phyloP scores from a whole-genome alignment of 1,140 invertebrate genomes.

The Drosophila ficusphila region DNA sequence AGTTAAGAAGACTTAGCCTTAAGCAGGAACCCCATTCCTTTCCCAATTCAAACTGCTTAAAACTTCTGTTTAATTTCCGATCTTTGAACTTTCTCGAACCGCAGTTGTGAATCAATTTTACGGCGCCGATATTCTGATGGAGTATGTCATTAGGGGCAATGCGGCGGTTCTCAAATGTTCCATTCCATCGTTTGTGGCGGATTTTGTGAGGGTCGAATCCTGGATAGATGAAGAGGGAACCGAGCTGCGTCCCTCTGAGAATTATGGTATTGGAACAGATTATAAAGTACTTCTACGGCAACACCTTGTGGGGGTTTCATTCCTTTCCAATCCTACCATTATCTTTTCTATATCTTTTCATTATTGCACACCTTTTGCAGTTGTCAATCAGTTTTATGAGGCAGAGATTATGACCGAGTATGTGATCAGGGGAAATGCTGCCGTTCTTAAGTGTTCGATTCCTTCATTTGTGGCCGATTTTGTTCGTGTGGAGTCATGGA shows the following conservation, averaged over 20 bases:
- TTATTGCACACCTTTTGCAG: constrained; percentile 85
- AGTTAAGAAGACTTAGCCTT: constrained; percentile 13
- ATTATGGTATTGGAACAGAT: constrained; percentile 84
- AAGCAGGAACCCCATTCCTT: constrained; percentile 38
- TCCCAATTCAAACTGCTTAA: not conserved
- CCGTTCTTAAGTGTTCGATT: constrained; percentile 91
- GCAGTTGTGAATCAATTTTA: constrained; percentile 92
- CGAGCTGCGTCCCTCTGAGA: constrained; percentile 83
- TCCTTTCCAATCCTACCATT: constrained; percentile 11
- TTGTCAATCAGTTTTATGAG: constrained; percentile 92
- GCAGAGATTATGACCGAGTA: constrained; percentile 91
- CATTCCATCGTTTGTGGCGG: constrained; percentile 89
- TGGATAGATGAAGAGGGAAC: constrained; percentile 87
- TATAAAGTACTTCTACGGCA: constrained; percentile 8
- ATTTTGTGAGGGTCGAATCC: constrained; percentile 88
- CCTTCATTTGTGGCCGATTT: constrained; percentile 93
- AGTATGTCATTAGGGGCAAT: constrained; percentile 89
- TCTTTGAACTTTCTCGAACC: constrained; percentile 12
- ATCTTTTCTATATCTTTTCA: constrained; percentile 27
- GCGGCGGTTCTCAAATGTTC: constrained; percentile 88
- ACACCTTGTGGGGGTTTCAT: constrained; percentile 10
- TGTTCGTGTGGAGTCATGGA: constrained; percentile 91
- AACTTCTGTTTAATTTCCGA: constrained; percentile 6
- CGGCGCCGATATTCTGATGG: constrained; percentile 90
- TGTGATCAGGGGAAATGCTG: constrained; percentile 92